Percentiles rank a stretch among this genome's conserved stretches.
Evolutionary conservation across 2,888 invertebrate genomes (phyloP).

Genomic region (Drosophila incognita): DNA sequence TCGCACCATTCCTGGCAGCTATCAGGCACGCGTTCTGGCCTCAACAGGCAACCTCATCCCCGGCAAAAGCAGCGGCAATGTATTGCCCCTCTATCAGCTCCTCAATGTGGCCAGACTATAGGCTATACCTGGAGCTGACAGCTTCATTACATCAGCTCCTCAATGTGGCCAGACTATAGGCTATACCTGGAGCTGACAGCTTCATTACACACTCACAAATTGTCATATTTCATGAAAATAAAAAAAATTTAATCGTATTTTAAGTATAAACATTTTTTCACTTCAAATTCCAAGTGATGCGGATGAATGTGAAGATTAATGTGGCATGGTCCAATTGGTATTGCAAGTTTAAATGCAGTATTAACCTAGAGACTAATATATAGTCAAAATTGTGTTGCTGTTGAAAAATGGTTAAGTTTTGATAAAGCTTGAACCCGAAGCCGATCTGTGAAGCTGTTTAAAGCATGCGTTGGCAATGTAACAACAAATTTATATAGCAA

Average conservation of each 20-base stretch:
- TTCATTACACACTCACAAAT: not conserved
- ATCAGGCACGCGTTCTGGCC: conserved; percentile 57
- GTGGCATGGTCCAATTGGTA: not conserved
- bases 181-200: not conserved
- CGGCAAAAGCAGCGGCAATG: conserved; percentile 40
- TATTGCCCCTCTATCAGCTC: conserved; percentile 61
- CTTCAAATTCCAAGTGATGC: not conserved
- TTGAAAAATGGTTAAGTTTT: not conserved
- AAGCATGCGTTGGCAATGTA: not conserved
- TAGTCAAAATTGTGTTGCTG: not conserved
- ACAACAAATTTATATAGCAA: not conserved
- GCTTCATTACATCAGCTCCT: conserved; percentile 48
- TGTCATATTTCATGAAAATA: conserved; percentile 6
- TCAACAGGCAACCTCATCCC: conserved; percentile 39
- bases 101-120: conserved; percentile 59
- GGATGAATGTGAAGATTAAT: not conserved
- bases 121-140: not conserved
- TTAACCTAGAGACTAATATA: not conserved
- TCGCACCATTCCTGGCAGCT: conserved; percentile 50
- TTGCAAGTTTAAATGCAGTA: not conserved
- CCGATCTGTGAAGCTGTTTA: not conserved
- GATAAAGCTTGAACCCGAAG: not conserved
- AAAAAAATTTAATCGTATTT: not conserved
- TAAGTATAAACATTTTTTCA: not conserved
- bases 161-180: conserved; percentile 55